These are phyloP conservation scores for Chloropsis cyanopogon DNA, from an alignment of 2,113 vertebrate genomes.

Conservation along the genomic window DNA sequence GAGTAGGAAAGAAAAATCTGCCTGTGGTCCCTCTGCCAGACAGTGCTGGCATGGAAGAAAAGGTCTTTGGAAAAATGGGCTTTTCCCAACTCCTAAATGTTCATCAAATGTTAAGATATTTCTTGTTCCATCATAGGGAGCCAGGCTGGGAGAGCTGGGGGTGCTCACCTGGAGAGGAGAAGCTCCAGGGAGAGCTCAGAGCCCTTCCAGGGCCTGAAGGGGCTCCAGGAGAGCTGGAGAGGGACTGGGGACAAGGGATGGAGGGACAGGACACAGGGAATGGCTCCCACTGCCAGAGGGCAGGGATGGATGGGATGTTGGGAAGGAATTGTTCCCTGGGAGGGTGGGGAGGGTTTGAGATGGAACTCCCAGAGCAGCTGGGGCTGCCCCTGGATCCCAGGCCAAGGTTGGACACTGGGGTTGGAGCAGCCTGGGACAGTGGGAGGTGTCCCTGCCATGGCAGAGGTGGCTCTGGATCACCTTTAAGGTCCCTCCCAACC, in stretches of 20 bases:
- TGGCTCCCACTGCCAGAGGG: background rate
- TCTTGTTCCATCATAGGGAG: background rate
- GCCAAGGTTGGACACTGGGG: background rate
- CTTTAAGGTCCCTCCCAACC: background rate
- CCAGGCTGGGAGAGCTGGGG: background rate
- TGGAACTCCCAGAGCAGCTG: background rate
- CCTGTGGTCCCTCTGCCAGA: background rate
- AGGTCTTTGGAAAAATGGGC: background rate
- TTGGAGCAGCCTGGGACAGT: background rate
- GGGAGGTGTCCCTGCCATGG: background rate
- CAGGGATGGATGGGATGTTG: fast-evolving
- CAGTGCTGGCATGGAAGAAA: background rate
- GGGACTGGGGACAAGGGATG: background rate
- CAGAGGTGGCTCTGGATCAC: fast-evolving
- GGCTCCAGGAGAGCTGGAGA: background rate
- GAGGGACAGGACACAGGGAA: background rate
- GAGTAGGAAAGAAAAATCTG: background rate
- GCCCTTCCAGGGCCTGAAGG: fast-evolving
- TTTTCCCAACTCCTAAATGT: background rate
- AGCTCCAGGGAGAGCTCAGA: background rate
- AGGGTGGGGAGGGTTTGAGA: fast-evolving
- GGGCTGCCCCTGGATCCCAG: background rate
- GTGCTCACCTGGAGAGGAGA: background rate
- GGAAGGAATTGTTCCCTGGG: fast-evolving
- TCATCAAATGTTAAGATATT: background rate